Conservation (phyloP, 1,140 invertebrate species). For the Macrotrachela quadricornifera region DNA sequence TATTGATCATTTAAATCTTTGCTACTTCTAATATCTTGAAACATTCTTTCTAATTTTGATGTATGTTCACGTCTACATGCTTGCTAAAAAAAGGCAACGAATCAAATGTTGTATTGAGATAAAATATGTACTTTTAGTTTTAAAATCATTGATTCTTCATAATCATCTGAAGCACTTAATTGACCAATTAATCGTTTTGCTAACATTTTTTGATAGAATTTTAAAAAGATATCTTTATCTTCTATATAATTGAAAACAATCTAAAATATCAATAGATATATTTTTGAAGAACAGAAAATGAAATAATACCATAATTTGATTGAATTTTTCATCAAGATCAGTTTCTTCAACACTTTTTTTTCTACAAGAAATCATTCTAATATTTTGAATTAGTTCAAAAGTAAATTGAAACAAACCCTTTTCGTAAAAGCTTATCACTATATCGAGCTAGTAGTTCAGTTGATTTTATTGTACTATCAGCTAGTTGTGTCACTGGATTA, state of each 20-base stretch:
- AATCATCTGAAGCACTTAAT: slow-evolving; percentile 92
- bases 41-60: slow-evolving; percentile 93
- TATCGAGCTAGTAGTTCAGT: slow-evolving; percentile 89
- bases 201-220: slow-evolving; percentile 97
- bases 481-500: slow-evolving; percentile 72
- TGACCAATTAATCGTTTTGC: slow-evolving; percentile 87
- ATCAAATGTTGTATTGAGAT: neutral
- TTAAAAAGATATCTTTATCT: slow-evolving; percentile 99
- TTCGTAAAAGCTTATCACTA: slow-evolving; percentile 87
- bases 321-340: slow-evolving; percentile 87
- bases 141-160: slow-evolving; percentile 96
- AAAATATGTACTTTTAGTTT: slow-evolving; percentile 55
- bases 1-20: slow-evolving; percentile 91
- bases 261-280: no score
- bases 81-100: slow-evolving; percentile 45
- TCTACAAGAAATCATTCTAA: no score
- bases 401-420: slow-evolving; percentile 37
- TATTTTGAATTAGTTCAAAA: neutral
- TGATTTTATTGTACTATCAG: slow-evolving; percentile 72
- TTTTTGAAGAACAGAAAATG: no score
- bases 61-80: slow-evolving; percentile 99
- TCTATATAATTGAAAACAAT: slow-evolving; percentile 82
- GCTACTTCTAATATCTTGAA: slow-evolving; percentile 87
- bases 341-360: slow-evolving; percentile 62
- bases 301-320: slow-evolving; percentile 82